phyloP scores from a whole-genome alignment of 2,888 invertebrate genomes.

The Isotomurus palustris region DNA sequence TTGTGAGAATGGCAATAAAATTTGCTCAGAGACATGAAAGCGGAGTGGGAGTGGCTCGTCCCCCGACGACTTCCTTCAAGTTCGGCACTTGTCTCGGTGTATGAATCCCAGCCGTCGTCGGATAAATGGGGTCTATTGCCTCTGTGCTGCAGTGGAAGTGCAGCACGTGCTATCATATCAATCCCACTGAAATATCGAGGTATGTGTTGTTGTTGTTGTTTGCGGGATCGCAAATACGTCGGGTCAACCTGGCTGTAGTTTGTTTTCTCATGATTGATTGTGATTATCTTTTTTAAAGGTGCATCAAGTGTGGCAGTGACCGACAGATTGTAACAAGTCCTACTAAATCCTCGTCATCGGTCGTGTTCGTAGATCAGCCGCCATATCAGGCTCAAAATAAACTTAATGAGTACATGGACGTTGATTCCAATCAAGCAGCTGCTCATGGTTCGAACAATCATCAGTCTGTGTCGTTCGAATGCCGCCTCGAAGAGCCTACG shows the following conservation, averaged over 20 bases:
- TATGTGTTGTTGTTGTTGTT: constrained; percentile 78
- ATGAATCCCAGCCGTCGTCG: no score
- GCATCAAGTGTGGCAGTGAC: constrained; percentile 10
- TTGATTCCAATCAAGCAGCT: neutral
- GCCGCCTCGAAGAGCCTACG: constrained; percentile 43
- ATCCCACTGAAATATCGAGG: constrained; percentile 77
- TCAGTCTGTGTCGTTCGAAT: constrained; percentile 43
- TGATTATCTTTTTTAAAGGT: constrained; percentile 11
- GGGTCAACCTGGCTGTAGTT: no score
- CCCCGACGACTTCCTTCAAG: no score
- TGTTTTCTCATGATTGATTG: no score
- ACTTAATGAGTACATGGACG: constrained; percentile 1
- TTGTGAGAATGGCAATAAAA: no score
- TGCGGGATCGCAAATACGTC: no score
- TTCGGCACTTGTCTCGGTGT: no score
- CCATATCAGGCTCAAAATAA: constrained; percentile 10
- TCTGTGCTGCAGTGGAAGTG: constrained; percentile 92
- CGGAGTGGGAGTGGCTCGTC: no score
- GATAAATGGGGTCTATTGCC: constrained; percentile 87
- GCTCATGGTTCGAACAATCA: constrained; percentile 13
- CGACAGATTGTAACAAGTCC: neutral
- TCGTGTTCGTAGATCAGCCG: constrained; percentile 1
- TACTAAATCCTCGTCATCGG: neutral
- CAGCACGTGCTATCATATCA: constrained; percentile 67
- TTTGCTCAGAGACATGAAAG: no score